A percentile compares a stretch with the other conserved stretches of the same genome.
Conservation (phyloP, 2,797 vertebrate species). For the Ctenopoma kingsleyae region DNA sequence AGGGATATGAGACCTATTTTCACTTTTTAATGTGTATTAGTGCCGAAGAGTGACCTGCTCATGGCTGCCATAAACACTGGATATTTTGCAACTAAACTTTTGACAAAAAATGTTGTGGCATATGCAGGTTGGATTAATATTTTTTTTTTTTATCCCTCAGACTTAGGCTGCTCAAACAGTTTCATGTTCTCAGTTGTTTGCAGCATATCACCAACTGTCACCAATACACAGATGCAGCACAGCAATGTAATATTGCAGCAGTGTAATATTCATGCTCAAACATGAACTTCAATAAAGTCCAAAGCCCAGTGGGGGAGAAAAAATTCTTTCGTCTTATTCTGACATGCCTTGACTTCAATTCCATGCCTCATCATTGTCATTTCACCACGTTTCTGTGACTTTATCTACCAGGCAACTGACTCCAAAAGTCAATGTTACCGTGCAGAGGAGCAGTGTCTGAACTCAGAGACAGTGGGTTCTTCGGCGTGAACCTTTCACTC, state of each 20-base stretch:
- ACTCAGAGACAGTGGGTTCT: conserved; percentile 9
- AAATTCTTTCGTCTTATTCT: conserved; percentile 37
- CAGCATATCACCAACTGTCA: conserved; percentile 32
- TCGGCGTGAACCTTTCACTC: conserved; percentile 30
- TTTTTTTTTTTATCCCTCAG: conserved; percentile 16
- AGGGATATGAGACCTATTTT: conserved; percentile 23
- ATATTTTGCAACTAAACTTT: conserved; percentile 35
- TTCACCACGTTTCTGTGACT: conserved; percentile 25
- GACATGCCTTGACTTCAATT: conserved; percentile 52
- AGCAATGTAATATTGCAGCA: conserved; percentile 38
- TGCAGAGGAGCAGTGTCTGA: conserved; percentile 25
- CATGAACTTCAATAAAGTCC: conserved; percentile 58
- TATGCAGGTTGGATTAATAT: conserved; percentile 36
- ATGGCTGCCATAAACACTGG: conserved; percentile 9
- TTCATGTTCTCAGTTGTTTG: conserved; percentile 29
- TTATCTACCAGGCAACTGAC: conserved; percentile 18
- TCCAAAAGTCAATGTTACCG: conserved; percentile 9
- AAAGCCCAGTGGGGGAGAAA: conserved; percentile 22
- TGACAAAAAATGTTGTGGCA: background rate
- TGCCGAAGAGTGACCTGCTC: conserved; percentile 31
- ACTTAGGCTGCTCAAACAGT: conserved; percentile 20
- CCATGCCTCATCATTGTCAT: conserved; percentile 13
- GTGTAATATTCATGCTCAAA: conserved; percentile 56
- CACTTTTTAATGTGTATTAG: conserved; percentile 37
- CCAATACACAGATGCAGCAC: conserved; percentile 1